phyloP scores from a whole-genome alignment of 2,888 invertebrate species.

The Thecocarcelia acutangulata region DNA sequence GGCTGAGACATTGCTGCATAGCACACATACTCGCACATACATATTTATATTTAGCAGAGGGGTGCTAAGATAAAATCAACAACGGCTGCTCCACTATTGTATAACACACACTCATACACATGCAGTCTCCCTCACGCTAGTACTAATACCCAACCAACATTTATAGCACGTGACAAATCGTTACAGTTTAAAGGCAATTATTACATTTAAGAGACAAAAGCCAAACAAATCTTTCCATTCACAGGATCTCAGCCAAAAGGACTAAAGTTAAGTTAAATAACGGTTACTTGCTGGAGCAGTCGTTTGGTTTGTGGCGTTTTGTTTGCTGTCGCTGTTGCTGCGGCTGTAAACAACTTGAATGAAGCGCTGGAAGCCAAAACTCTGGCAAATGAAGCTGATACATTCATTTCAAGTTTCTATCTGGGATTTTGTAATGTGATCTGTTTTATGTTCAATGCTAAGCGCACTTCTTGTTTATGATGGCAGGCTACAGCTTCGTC shows the following conservation, averaged over 20 bases:
- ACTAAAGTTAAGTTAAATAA: conserved; percentile 28
- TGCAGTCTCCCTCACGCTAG: conserved; percentile 1
- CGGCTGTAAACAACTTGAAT: conserved; percentile 40
- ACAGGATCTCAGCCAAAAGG: conserved; percentile 2
- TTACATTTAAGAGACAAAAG: conserved; percentile 63
- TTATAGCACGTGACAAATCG: conserved; percentile 71
- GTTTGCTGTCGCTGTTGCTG: conserved; percentile 22
- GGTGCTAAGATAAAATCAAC: conserved; percentile 60
- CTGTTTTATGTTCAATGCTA: conserved; percentile 40
- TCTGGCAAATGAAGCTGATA: conserved; percentile 25
- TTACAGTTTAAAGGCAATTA: conserved; percentile 71
- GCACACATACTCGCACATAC: background rate
- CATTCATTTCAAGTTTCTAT: conserved; percentile 37
- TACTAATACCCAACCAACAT: conserved; percentile 7
- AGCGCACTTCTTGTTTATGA: conserved; percentile 54
- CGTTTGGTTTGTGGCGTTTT: conserved; percentile 10
- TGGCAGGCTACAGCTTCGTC: conserved; percentile 12
- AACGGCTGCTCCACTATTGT: conserved; percentile 38
- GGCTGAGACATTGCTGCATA: conserved; percentile 15
- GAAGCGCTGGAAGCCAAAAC: conserved; percentile 53
- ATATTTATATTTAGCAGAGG: background rate
- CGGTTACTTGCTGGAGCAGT: background rate
- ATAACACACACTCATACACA: conserved; percentile 13
- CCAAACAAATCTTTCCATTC: conserved; percentile 11
- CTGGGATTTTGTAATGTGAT: conserved; percentile 63